Percentiles rank a stretch among this genome's conserved stretches.
phyloP scores from a whole-genome alignment of 37 sponge, comb jelly and placozoan genomes.

The Corticium candelabrum region DNA sequence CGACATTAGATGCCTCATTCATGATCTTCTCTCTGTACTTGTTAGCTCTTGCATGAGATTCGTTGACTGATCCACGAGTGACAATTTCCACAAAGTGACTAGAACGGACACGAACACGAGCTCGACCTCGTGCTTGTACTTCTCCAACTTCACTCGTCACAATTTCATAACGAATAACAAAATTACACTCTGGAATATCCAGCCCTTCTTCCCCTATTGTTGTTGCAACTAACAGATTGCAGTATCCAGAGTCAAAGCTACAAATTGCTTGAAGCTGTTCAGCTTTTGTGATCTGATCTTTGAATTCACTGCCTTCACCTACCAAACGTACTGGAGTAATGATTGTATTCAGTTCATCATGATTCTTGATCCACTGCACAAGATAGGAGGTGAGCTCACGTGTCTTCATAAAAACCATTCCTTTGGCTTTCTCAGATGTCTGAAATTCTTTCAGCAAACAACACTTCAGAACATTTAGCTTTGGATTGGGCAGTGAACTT shows the following conservation, averaged over 20 bases:
- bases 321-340: too few relatives aligned
- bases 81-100: conserved; percentile 14
- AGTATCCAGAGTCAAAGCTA: conserved; percentile 23
- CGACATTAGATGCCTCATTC: neutral
- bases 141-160: conserved; percentile 43
- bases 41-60: neutral
- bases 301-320: neutral
- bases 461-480: neutral
- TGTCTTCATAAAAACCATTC: too few relatives aligned
- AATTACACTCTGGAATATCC: conserved; percentile 57
- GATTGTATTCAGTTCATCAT: too few relatives aligned
- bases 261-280: conserved; percentile 35
- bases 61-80: neutral
- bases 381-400: too few relatives aligned
- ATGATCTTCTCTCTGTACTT: neutral
- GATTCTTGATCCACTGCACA: too few relatives aligned
- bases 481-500: neutral
- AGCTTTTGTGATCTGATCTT: conserved; percentile 27
- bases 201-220: conserved; percentile 66
- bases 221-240: conserved; percentile 50
- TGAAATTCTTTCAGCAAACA: neutral
- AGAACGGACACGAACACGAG: conserved; percentile 32
- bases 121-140: conserved; percentile 61
- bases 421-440: too few relatives aligned
- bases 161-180: conserved; percentile 50